Percentiles rank a stretch among this genome's conserved stretches.
These are phyloP conservation scores for Eira barbara DNA, from an alignment of 2,113 vertebrate genomes.

Conservation along the genomic window DNA sequence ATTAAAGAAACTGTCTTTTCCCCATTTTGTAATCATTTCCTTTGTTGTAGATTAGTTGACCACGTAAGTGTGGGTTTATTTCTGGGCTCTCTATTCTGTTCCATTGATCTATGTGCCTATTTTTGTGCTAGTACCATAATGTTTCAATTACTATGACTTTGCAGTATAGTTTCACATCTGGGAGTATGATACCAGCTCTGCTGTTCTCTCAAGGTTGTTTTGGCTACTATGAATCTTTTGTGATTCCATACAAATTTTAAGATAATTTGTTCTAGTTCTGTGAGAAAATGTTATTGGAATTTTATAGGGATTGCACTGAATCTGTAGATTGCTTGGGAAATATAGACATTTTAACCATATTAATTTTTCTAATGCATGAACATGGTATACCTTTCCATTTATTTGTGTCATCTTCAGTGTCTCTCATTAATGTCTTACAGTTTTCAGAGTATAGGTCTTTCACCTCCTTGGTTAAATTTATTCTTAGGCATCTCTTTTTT, in stretches of 20 bases:
- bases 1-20: background rate
- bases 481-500: background rate
- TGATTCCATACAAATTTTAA: background rate
- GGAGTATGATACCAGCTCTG: background rate
- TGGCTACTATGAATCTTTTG: background rate
- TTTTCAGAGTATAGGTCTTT: background rate
- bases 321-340: background rate
- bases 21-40: background rate
- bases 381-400: background rate
- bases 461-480: background rate
- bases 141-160: background rate
- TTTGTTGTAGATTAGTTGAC: background rate
- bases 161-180: background rate
- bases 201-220: background rate
- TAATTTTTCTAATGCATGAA: background rate
- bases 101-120: background rate
- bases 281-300: background rate
- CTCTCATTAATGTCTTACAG: background rate
- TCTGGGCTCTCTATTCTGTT: background rate
- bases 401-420: background rate
- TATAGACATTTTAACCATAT: background rate
- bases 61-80: background rate
- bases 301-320: background rate
- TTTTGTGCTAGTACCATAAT: background rate
- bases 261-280: background rate